Conservation (phyloP, 2,113 vertebrate genomes). For the Rhodinocichla rosea region DNA sequence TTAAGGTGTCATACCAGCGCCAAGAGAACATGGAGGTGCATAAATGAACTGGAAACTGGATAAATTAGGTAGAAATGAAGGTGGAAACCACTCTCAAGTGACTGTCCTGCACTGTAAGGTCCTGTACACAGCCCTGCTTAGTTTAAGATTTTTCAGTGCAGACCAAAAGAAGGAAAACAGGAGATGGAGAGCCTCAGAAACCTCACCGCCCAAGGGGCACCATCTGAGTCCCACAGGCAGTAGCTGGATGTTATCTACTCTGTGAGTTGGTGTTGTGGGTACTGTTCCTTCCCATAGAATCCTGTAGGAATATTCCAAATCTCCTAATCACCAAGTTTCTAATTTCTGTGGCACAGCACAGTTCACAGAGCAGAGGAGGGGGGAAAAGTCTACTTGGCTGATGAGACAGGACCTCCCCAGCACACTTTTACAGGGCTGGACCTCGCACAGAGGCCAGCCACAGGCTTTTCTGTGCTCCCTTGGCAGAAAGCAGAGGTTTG, state of each 20-base stretch:
- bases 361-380: background rate
- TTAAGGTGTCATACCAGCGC: background rate
- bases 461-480: background rate
- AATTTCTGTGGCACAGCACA: background rate
- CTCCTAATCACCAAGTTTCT: background rate
- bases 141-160: background rate
- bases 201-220: background rate
- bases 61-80: background rate
- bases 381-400: background rate
- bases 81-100: background rate
- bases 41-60: background rate
- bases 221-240: background rate
- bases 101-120: background rate
- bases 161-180: background rate
- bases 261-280: accelerated
- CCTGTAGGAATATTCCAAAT: background rate
- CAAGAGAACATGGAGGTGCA: background rate
- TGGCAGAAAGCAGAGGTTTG: background rate
- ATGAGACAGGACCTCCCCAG: background rate
- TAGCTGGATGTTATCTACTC: background rate
- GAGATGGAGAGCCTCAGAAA: background rate
- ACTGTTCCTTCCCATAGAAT: background rate
- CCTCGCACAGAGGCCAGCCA: background rate
- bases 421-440: background rate
- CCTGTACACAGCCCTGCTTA: background rate